Base-by-base conservation (phyloP, 2,797 vertebrate species). In the Crocodylus rhombifer region DNA sequence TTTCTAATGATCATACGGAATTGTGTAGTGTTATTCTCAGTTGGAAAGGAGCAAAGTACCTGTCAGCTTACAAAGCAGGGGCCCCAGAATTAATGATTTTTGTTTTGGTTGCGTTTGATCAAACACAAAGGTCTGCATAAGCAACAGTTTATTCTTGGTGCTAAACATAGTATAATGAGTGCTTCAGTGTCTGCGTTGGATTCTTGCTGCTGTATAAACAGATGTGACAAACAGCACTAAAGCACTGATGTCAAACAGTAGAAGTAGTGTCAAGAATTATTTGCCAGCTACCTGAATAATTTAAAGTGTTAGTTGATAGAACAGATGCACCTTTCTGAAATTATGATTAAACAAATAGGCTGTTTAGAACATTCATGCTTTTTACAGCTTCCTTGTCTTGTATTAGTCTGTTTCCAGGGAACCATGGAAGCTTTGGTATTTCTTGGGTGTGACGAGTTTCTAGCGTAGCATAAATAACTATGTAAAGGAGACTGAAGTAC, bases 381-480 rank as follows among this genome's bases (percentile, higher is more conserved):
- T 77, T 61, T 11, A 80, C 4, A 60, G 73, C 75, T 88, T 95
- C 87, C 86, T 79, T 69, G 30, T 30, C 30, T 30, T 30, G 30
- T 30, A 30, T 30, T 30, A 82, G 55, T 73, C 30, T 80, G 0
- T 82, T 65, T 94, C 58, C 80, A 14, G 86, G 79, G 56, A 86
- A 86, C 25, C 73, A 3, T 36, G 86, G 51, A 82, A 87, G 88
- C 92, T 92, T 16, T 89, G 85, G 91, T 95, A 93, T 97, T 97
- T 30, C 1, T 95, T 92, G 93, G 97, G 96, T 90, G 96, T 96
- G 92, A 80, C 86, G 84, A 85, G 84, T 93, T 93, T 95, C 89
- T 96, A 25, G 77, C 90, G 90, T 93, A 90, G 82, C 79, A 56
- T 14, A 56, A 92, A 62, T 55, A 65, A 77, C 51, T 63, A 76